Percentiles rank a stretch among this genome's conserved stretches.
phyloP scores from a whole-genome alignment of 2,888 invertebrate species.

The Stomorhina lunata region DNA sequence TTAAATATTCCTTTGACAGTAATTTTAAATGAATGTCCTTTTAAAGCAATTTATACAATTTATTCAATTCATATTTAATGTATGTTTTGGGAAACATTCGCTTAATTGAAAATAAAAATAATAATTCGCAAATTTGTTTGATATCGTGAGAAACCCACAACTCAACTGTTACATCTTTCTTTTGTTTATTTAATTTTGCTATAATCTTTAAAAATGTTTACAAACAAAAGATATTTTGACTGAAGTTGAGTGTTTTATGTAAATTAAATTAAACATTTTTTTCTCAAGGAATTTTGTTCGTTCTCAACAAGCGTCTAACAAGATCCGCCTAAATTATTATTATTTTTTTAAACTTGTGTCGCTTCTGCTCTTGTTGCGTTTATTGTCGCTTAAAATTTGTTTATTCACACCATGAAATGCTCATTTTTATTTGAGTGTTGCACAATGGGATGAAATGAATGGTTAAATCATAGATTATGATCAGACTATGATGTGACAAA shows the following conservation, averaged over 20 bases:
- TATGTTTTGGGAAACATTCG: slow-evolving; percentile 18
- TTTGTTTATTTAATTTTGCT: neutral
- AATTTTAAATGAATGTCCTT: slow-evolving; percentile 20
- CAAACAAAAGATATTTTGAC: neutral
- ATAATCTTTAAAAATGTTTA: slow-evolving; percentile 7
- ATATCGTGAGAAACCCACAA: neutral
- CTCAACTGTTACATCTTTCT: neutral
- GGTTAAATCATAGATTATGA: too few relatives aligned
- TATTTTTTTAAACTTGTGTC: slow-evolving; percentile 36
- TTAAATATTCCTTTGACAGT: neutral
- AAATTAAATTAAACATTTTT: slow-evolving; percentile 44
- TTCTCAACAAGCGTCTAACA: slow-evolving; percentile 2
- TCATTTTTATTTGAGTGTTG: slow-evolving; percentile 16
- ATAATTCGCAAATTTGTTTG: slow-evolving; percentile 12
- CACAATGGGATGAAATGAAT: slow-evolving; percentile 14
- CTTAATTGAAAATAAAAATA: slow-evolving; percentile 30
- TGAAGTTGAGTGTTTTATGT: slow-evolving; percentile 31
- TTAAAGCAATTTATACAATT: neutral
- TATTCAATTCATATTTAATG: neutral
- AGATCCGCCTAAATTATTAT: slow-evolving; percentile 19
- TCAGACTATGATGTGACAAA: too few relatives aligned
- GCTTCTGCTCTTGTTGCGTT: slow-evolving; percentile 9
- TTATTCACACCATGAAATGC: slow-evolving; percentile 29
- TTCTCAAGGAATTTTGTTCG: neutral
- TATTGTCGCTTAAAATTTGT: slow-evolving; percentile 1